Evolutionary conservation across 1,140 invertebrate species (phyloP).

Genomic region (Sminthurides bifidus): DNA sequence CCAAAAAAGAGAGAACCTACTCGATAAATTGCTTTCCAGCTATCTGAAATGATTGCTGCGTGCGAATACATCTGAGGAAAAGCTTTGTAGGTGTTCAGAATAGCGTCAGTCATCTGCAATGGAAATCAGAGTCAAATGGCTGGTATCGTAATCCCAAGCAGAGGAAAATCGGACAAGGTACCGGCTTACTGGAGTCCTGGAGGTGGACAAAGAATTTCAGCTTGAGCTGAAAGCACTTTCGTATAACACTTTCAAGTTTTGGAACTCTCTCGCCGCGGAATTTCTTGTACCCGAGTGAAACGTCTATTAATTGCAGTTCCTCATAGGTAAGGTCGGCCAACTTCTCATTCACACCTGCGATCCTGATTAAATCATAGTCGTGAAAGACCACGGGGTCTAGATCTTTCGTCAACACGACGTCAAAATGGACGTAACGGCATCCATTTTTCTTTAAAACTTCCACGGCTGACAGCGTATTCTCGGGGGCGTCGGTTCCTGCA

Average conservation of each 20-base stretch:
- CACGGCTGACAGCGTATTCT: slow-evolving; percentile 45
- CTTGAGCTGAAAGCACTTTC: slow-evolving; percentile 42
- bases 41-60: too few relatives aligned
- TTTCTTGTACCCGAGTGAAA: slow-evolving; percentile 48
- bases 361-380: slow-evolving; percentile 54
- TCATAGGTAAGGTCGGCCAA: slow-evolving; percentile 46
- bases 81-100: too few relatives aligned
- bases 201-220: slow-evolving; percentile 53
- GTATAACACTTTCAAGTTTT: slow-evolving; percentile 45
- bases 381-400: slow-evolving; percentile 60
- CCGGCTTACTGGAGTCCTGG: too few relatives aligned
- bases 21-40: too few relatives aligned
- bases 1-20: too few relatives aligned
- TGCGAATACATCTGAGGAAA: too few relatives aligned
- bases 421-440: slow-evolving; percentile 58
- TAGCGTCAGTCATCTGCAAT: too few relatives aligned
- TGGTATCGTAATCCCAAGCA: too few relatives aligned
- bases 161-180: too few relatives aligned
- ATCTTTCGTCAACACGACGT: slow-evolving; percentile 58
- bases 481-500: slow-evolving; percentile 56
- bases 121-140: too few relatives aligned
- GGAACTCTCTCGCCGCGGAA: slow-evolving; percentile 44
- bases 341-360: slow-evolving; percentile 45
- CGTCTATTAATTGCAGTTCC: slow-evolving; percentile 48
- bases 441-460: slow-evolving; percentile 43